phyloP scores from a whole-genome alignment of 2,888 invertebrate genomes.

The Endomychus coccineus region DNA sequence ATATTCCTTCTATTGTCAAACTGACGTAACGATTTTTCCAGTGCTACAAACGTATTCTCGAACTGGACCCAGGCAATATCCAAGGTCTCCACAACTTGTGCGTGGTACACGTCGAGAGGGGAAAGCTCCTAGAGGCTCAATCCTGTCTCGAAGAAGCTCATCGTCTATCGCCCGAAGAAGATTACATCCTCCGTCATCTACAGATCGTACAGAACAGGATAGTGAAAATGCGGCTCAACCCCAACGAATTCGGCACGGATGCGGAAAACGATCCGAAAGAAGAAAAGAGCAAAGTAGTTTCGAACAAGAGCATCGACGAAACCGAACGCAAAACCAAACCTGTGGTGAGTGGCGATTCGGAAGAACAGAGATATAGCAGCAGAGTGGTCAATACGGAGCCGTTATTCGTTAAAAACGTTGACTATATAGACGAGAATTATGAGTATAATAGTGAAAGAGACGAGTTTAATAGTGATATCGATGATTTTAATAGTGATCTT shows the following conservation, averaged over 20 bases:
- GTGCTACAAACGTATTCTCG: slow-evolving; percentile 85
- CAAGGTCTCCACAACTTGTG: slow-evolving; percentile 94
- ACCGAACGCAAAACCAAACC: slow-evolving; percentile 40
- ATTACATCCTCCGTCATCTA: slow-evolving; percentile 84
- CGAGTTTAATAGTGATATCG: slow-evolving; percentile 17
- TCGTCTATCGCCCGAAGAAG: slow-evolving; percentile 77
- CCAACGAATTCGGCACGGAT: slow-evolving; percentile 34
- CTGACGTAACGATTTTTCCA: slow-evolving; percentile 44
- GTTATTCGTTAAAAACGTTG: slow-evolving; percentile 41
- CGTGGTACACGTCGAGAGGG: slow-evolving; percentile 90
- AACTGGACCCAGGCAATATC: slow-evolving; percentile 81
- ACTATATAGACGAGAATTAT: slow-evolving; percentile 31
- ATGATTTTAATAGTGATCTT: slow-evolving; percentile 16
- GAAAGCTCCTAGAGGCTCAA: slow-evolving; percentile 76
- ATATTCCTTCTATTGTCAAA: no score
- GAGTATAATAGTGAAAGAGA: slow-evolving; percentile 20
- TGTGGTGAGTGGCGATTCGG: slow-evolving; percentile 39
- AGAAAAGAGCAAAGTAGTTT: slow-evolving; percentile 38
- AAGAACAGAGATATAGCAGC: slow-evolving; percentile 42
- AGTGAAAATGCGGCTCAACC: slow-evolving; percentile 37
- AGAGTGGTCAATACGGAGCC: slow-evolving; percentile 43
- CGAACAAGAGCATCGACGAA: slow-evolving; percentile 40
- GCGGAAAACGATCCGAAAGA: slow-evolving; percentile 25
- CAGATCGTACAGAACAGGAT: slow-evolving; percentile 76
- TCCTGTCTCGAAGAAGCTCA: slow-evolving; percentile 77